These are phyloP conservation scores for Carpatolechia fugitivella DNA, from an alignment of 2,888 invertebrate species.

Conservation along the genomic window DNA sequence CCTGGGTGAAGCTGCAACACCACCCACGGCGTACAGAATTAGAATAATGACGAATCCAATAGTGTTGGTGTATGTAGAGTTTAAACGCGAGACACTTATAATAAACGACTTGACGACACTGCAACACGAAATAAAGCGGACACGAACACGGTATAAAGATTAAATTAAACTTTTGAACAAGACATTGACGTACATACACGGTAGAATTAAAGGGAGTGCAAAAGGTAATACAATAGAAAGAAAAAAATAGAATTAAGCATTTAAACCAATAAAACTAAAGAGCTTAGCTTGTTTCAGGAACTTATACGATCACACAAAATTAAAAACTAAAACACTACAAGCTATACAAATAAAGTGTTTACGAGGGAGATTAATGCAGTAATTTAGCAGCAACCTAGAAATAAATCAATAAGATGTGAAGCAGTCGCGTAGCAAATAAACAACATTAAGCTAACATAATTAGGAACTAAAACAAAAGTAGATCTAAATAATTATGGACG, in stretches of 20 bases:
- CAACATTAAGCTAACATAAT: neutral
- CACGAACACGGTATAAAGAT: neutral
- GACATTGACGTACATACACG: neutral
- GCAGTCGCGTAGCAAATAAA: neutral
- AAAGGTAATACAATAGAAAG: too few relatives aligned
- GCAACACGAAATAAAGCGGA: neutral
- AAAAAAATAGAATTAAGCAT: too few relatives aligned
- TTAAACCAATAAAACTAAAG: too few relatives aligned
- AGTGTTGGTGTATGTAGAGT: neutral
- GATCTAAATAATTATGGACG: neutral
- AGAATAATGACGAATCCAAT: conserved; percentile 48
- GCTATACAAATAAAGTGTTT: neutral
- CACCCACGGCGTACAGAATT: conserved; percentile 58
- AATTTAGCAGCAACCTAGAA: neutral
- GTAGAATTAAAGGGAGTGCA: too few relatives aligned
- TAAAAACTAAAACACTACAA: too few relatives aligned
- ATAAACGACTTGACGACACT: conserved; percentile 15
- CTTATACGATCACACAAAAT: too few relatives aligned
- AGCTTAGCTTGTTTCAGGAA: too few relatives aligned
- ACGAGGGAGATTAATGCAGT: neutral
- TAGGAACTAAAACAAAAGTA: neutral
- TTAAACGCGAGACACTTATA: conserved; percentile 14
- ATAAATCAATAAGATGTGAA: neutral
- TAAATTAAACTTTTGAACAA: neutral
- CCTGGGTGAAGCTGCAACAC: conserved; percentile 37